Evolutionary conservation across 1,140 invertebrate genomes (phyloP), one percentile per base, ranked within the genome.

Genomic region (Solenopsis fugax): DNA sequence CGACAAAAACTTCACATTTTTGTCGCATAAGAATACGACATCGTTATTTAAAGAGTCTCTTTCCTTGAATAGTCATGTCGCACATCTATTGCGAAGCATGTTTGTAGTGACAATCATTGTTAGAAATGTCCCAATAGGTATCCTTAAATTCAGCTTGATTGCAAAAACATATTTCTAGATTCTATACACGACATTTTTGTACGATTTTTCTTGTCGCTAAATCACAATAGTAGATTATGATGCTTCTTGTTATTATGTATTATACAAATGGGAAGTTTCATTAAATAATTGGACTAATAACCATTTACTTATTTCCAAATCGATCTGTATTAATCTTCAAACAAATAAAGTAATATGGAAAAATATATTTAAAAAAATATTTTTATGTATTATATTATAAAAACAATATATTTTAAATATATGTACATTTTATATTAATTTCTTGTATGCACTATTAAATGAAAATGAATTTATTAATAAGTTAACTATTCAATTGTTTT

Each of bases 21-120:
- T 56, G 3, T 29, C n/a, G 16, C 4, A 24, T n/a, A 64, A 77
- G 21, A 77, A 41, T 69, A 16, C 34, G n/a, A 69, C 9, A 21
- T 81, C 21, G 34, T 81, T 81, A 78, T 69, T 69, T 69, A 24
- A 2, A 67, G 48, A 54, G 7, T 37, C 18, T 80, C n/a, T 29
- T 54, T 41, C 13, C 24, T 67, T 34, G 34, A 4, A 69, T 54
- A 48, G 64, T 13, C 24, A 69, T 64, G 48, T 54, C 10, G 21
- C 48, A 52, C 12, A 13, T 29, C n/a, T 60, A 52, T 67, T 18
- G 77, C 5, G 13, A 81, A 81, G 16, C 18, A 56, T 16, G n/a
- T 67, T 24, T 54, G n/a, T 24, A 45, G 34, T 24, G 2, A 54
- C 62, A 65, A 21, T 78, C 45, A n/a, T 21, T 81, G 52, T 45